These are phyloP conservation scores for Thumatha senex DNA, from an alignment of 2,888 invertebrate genomes.

Conservation along the genomic window DNA sequence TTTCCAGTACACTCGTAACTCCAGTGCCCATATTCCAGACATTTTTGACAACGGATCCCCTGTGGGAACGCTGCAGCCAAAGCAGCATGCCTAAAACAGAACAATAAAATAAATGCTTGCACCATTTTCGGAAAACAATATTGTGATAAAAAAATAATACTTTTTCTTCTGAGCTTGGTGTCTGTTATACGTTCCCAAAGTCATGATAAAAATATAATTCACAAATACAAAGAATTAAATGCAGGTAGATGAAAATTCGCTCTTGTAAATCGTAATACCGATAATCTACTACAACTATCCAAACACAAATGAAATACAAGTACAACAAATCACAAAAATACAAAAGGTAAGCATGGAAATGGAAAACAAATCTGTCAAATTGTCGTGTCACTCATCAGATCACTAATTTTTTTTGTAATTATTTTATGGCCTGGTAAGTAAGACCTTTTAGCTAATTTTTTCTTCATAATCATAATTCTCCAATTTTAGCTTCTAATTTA, in stretches of 20 bases:
- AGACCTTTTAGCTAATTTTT: too few relatives aligned
- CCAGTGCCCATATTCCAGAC: constrained; percentile 96
- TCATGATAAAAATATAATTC: constrained; percentile 53
- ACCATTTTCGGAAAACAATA: constrained; percentile 9
- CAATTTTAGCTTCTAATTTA: too few relatives aligned
- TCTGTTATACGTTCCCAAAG: constrained; percentile 76
- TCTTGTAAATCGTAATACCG: constrained; percentile 4
- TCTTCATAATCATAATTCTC: too few relatives aligned
- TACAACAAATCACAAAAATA: constrained; percentile 29
- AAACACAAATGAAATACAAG: constrained; percentile 45
- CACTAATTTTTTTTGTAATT: too few relatives aligned
- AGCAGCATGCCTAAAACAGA: constrained; percentile 77
- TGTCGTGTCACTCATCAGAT: constrained; percentile 13
- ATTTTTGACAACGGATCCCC: constrained; percentile 95
- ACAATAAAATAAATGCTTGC: constrained; percentile 8
- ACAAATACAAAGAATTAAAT: constrained; percentile 9
- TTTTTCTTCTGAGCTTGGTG: constrained; percentile 75
- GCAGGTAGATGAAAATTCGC: constrained; percentile 32
- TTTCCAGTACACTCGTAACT: constrained; percentile 96
- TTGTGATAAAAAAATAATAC: constrained; percentile 43
- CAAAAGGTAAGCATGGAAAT: constrained; percentile 27
- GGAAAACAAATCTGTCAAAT: constrained; percentile 41
- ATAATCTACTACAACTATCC: constrained; percentile 27
- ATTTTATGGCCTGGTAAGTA: too few relatives aligned
- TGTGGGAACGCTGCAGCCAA: constrained; percentile 87